A percentile compares a stretch with the other conserved stretches of the same genome.
Evolutionary conservation across 2,888 invertebrate genomes (phyloP).

Genomic region (Drosophila helvetica): DNA sequence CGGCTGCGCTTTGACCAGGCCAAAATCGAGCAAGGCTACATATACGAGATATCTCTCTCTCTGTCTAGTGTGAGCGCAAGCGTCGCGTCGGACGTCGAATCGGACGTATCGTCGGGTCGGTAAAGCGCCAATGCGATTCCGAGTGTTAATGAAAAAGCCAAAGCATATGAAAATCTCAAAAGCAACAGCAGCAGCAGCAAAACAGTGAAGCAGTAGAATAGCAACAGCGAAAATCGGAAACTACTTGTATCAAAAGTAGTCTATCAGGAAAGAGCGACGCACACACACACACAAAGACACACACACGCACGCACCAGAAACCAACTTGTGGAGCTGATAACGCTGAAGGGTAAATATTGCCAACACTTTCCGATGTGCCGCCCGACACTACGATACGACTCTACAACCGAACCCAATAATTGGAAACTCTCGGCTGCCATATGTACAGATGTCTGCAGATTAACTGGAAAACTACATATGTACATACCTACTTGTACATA

Average conservation of each 20-base stretch:
- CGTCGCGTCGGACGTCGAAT: constrained; percentile 49
- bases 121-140: constrained; percentile 15
- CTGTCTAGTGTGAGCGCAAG: constrained; percentile 24
- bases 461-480: neutral
- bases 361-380: neutral
- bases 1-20: constrained; percentile 23
- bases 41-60: constrained; percentile 5
- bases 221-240: constrained; percentile 16
- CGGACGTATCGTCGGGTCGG: neutral
- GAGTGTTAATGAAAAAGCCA: constrained; percentile 61
- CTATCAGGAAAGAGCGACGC: constrained; percentile 1
- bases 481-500: no score
- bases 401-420: neutral
- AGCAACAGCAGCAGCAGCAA: constrained; percentile 13
- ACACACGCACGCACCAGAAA: neutral
- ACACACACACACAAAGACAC: constrained; percentile 2
- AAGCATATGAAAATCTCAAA: constrained; percentile 40
- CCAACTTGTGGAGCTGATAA: neutral
- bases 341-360: neutral
- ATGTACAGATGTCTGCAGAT: neutral
- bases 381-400: neutral
- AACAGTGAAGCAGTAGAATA: constrained; percentile 7
- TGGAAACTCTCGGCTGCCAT: neutral
- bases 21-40: constrained; percentile 18
- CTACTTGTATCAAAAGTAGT: constrained; percentile 2